phyloP scores from a whole-genome alignment of 2,113 vertebrate species.

The Formicarius rufipectus region DNA sequence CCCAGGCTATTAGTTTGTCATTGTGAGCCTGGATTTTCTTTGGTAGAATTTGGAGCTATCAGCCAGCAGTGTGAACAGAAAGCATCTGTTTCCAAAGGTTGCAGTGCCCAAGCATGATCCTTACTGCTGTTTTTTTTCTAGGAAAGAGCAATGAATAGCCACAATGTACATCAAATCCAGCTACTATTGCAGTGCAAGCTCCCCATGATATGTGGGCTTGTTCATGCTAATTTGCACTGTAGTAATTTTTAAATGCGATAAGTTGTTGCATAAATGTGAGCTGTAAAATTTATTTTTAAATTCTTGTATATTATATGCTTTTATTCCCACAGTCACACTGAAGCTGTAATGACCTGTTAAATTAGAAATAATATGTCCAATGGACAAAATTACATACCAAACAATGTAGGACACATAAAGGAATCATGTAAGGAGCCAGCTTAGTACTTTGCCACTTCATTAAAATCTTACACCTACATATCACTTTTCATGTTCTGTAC shows the following conservation, averaged over 20 bases:
- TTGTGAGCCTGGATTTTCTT: background rate
- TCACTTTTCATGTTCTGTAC: background rate
- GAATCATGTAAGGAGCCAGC: background rate
- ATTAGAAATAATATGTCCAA: background rate
- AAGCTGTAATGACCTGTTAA: slow-evolving; percentile 25
- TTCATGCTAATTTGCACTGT: background rate
- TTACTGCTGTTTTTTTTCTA: background rate
- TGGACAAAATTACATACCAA: background rate
- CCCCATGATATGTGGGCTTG: background rate
- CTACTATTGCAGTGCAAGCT: background rate
- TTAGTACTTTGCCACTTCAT: background rate
- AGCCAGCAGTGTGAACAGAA: background rate
- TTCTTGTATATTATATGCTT: slow-evolving; percentile 23
- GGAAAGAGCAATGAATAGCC: background rate
- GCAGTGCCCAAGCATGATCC: background rate
- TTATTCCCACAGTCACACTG: slow-evolving; percentile 18
- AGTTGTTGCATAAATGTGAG: background rate
- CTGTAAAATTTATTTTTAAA: slow-evolving; percentile 10
- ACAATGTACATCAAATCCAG: background rate
- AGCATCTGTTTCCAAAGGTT: background rate
- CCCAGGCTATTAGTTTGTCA: background rate
- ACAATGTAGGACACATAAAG: background rate
- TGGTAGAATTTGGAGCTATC: background rate
- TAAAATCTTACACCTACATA: background rate
- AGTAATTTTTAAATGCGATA: background rate